A percentile compares a stretch with the other conserved stretches of the same genome.
phyloP scores from a whole-genome alignment of 2,113 vertebrate genomes.

The Trinectes maculatus region DNA sequence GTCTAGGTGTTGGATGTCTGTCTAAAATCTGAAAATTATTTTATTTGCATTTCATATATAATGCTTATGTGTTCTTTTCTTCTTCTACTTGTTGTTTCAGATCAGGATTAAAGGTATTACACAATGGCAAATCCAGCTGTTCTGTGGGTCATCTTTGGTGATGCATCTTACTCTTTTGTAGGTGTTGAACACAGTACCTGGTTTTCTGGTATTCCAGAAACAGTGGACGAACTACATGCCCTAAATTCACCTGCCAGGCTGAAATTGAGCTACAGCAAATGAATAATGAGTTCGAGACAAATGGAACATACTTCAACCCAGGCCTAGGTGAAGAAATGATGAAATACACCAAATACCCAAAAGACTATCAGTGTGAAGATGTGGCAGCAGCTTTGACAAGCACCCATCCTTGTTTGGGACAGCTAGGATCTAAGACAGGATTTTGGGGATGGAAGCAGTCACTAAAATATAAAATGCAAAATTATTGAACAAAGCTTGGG shows the following conservation, averaged over 20 bases:
- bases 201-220: conserved; percentile 20
- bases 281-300: conserved; percentile 26
- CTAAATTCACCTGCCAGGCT: conserved; percentile 14
- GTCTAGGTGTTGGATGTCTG: not conserved
- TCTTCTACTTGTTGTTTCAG: not conserved
- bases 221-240: conserved; percentile 7
- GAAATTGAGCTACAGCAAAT: conserved; percentile 34
- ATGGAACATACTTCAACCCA: conserved; percentile 31
- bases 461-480: conserved; percentile 41
- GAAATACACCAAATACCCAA: conserved; percentile 43
- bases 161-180: conserved; percentile 9
- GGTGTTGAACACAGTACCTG: conserved; percentile 2
- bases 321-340: conserved; percentile 33
- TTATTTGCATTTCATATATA: conserved; percentile 3
- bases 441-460: conserved; percentile 44
- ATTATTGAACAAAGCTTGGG: conserved; percentile 2
- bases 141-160: conserved; percentile 22
- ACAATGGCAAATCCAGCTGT: conserved; percentile 10
- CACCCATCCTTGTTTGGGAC: conserved; percentile 20
- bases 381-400: conserved; percentile 37
- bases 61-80: not conserved
- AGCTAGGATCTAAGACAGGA: conserved; percentile 17
- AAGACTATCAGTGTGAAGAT: conserved; percentile 35
- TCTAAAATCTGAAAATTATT: not conserved
- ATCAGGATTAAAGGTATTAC: not conserved